phyloP scores from a whole-genome alignment of 2,888 invertebrate species.

The Tupiocoris notatus region DNA sequence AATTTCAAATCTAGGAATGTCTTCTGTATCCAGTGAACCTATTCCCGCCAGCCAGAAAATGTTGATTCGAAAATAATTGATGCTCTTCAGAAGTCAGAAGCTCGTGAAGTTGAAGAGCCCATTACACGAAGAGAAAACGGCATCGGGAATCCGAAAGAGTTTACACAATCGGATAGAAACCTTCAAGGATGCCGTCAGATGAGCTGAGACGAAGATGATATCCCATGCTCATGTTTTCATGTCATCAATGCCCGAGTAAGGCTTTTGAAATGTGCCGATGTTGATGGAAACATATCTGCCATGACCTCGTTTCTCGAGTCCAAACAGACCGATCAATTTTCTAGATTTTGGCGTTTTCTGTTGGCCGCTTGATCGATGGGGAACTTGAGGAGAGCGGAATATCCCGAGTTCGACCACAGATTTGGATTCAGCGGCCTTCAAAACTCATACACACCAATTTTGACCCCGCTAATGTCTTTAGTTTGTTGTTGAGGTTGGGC shows the following conservation, averaged over 20 bases:
- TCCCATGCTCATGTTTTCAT: not conserved
- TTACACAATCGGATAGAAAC: constrained; percentile 19
- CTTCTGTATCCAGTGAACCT: not conserved
- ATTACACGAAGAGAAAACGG: constrained; percentile 5
- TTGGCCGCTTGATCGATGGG: no score
- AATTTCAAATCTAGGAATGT: constrained; percentile 15
- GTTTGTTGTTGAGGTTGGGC: no score
- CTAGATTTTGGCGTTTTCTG: no score
- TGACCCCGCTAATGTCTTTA: no score
- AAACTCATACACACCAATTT: no score
- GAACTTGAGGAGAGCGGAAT: no score
- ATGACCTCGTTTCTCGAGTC: not conserved
- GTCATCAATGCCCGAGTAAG: not conserved
- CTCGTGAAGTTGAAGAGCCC: not conserved
- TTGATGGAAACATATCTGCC: not conserved
- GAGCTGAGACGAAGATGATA: not conserved
- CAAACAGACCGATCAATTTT: not conserved
- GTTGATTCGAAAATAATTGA: constrained; percentile 41
- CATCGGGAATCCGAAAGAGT: constrained; percentile 22
- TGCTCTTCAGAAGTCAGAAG: constrained; percentile 21
- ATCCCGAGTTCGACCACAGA: no score
- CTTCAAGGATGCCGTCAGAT: not conserved
- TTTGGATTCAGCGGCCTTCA: no score
- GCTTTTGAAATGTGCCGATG: not conserved
- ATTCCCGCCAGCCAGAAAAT: constrained; percentile 10